Percentiles rank a stretch among this genome's conserved stretches.
These are phyloP conservation scores for Nicator chloris DNA, from an alignment of 2,113 vertebrate species.

Conservation along the genomic window DNA sequence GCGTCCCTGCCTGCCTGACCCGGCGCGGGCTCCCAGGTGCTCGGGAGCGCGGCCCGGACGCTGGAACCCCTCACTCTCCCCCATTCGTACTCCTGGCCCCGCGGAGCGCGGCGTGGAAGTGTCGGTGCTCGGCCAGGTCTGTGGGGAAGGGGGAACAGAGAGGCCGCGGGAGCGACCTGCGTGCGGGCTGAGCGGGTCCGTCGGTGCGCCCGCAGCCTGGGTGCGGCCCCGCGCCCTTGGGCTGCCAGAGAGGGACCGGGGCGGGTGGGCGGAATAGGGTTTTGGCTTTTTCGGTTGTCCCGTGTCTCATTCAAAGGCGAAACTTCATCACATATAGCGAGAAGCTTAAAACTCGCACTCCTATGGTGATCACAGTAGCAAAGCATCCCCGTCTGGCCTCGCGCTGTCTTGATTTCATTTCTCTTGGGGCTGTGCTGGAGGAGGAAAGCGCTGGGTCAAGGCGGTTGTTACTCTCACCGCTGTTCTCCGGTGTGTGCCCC, in stretches of 20 bases:
- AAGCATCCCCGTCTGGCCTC: neutral
- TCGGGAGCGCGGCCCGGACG: neutral
- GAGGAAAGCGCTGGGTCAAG: neutral
- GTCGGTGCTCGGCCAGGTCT: neutral
- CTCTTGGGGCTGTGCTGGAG: neutral
- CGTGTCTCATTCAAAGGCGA: neutral
- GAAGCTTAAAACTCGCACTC: neutral
- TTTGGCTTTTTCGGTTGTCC: neutral
- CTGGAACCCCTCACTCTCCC: neutral
- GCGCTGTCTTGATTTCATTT: neutral
- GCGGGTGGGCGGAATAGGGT: fast-evolving
- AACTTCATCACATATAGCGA: neutral
- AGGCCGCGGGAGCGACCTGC: neutral
- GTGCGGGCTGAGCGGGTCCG: neutral
- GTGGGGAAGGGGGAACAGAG: neutral
- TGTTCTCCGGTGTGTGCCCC: neutral
- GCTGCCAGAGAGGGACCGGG: neutral
- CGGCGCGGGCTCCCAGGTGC: neutral
- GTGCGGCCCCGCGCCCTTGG: neutral
- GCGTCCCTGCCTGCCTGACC: neutral
- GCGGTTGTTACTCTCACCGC: neutral
- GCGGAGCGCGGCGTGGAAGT: neutral
- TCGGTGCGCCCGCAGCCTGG: neutral
- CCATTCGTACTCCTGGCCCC: neutral
- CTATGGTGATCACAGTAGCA: neutral